A percentile compares a stretch with the other conserved stretches of the same genome.
These are phyloP conservation scores for Mormyrus hasselquistii DNA, from an alignment of 2,797 vertebrate genomes.

Conservation along the genomic window DNA sequence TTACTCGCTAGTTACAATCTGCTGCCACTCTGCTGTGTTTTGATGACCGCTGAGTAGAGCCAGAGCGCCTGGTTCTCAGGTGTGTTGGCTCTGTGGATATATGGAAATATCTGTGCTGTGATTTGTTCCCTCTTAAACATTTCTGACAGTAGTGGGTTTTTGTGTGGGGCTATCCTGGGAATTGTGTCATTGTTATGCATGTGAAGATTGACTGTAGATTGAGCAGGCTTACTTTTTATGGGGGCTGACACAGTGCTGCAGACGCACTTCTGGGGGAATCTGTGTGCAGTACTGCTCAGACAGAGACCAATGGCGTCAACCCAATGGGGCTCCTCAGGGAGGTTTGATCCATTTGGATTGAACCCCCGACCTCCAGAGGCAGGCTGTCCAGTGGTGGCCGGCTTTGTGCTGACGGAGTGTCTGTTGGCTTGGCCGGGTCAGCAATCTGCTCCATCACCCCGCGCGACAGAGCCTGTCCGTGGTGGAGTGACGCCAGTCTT, in stretches of 20 bases:
- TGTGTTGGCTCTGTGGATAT: not conserved
- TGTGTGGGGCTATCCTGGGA: not conserved
- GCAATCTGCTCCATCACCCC: conserved; percentile 50
- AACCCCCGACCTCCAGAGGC: conserved; percentile 35
- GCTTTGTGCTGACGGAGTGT: conserved; percentile 66
- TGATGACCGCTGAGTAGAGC: not conserved
- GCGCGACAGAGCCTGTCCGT: not conserved
- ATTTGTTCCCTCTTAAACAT: not conserved
- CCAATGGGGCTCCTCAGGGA: not conserved
- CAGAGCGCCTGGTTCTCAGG: not conserved
- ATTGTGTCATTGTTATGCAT: not conserved
- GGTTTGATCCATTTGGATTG: conserved; percentile 40
- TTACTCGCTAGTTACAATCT: conserved; percentile 5
- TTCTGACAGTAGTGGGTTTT: not conserved
- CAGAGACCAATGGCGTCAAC: not conserved
- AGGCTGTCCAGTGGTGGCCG: conserved; percentile 49
- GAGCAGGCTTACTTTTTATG: not conserved
- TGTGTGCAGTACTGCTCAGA: not conserved
- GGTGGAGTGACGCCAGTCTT: not conserved
- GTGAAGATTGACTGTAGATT: not conserved
- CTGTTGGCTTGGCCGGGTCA: conserved; percentile 57
- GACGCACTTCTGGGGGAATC: not conserved
- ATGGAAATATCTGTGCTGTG: not conserved
- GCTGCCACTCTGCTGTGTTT: not conserved
- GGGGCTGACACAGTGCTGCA: not conserved